Evolutionary conservation across 2,797 vertebrate species (phyloP).

Genomic region (Sebastes paucispinis): DNA sequence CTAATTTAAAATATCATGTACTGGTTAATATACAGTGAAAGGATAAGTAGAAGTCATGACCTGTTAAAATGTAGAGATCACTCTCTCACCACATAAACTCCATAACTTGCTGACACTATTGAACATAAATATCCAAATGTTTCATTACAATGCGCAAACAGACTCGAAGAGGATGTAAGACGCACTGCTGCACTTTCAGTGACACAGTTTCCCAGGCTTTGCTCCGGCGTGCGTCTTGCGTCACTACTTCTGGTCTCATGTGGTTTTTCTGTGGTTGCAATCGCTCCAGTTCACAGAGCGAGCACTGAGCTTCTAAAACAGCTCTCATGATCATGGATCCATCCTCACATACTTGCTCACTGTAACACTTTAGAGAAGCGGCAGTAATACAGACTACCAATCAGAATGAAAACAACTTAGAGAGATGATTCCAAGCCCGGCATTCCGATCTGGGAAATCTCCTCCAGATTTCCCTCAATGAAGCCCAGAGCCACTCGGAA

Average conservation of each 20-base stretch:
- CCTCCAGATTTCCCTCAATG: slow-evolving; percentile 56
- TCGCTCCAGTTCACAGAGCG: slow-evolving; percentile 74
- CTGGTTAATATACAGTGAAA: not conserved
- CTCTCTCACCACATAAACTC: slow-evolving; percentile 13
- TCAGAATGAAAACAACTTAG: slow-evolving; percentile 42
- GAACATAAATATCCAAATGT: slow-evolving; percentile 30
- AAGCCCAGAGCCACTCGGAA: slow-evolving; percentile 39
- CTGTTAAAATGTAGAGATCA: slow-evolving; percentile 10
- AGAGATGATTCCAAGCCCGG: slow-evolving; percentile 38
- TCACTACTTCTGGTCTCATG: slow-evolving; percentile 77
- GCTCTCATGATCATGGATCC: slow-evolving; percentile 63
- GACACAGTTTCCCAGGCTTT: slow-evolving; percentile 80
- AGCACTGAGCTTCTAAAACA: slow-evolving; percentile 60
- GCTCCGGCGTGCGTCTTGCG: slow-evolving; percentile 64
- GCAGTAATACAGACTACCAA: slow-evolving; percentile 27
- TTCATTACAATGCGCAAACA: slow-evolving; percentile 47
- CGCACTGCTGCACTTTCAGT: slow-evolving; percentile 71
- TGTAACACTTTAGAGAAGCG: slow-evolving; percentile 59
- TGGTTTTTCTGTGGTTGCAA: slow-evolving; percentile 76
- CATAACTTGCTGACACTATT: slow-evolving; percentile 41
- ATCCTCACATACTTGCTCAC: slow-evolving; percentile 47
- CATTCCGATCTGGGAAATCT: slow-evolving; percentile 57
- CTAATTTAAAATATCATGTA: not conserved
- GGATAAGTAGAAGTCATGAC: not conserved
- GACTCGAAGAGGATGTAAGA: slow-evolving; percentile 66